Evolutionary conservation across 2,113 vertebrate species (phyloP).

Genomic region (Dryoscopus gambensis): DNA sequence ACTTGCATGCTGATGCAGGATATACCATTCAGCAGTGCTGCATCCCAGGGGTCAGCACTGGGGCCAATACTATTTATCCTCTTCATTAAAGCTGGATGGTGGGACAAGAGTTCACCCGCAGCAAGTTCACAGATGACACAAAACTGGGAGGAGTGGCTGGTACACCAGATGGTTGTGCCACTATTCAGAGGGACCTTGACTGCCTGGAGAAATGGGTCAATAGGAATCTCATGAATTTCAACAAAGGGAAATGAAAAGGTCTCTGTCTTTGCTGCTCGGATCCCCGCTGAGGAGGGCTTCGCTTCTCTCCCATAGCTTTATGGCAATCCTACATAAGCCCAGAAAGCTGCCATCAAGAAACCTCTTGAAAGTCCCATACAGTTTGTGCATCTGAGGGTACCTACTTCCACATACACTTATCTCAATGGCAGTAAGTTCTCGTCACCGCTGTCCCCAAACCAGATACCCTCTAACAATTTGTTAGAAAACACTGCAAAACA

Average conservation of each 20-base stretch:
- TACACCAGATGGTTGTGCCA: conserved; percentile 18
- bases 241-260: conserved; percentile 22
- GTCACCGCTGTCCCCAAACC: background rate
- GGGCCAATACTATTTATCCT: background rate
- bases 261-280: background rate
- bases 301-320: background rate
- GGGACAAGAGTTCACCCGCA: background rate
- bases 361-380: background rate
- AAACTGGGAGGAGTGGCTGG: conserved; percentile 27
- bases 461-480: background rate
- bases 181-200: conserved; percentile 7
- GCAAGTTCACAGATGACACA: background rate
- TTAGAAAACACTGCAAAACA: background rate
- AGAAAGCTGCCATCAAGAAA: background rate
- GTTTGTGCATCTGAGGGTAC: background rate
- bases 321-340: background rate
- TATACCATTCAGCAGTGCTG: background rate
- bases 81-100: conserved; percentile 9
- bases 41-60: background rate
- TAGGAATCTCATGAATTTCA: conserved; percentile 28
- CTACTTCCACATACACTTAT: background rate
- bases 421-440: background rate
- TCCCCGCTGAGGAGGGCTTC: background rate
- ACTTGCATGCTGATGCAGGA: background rate
- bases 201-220: background rate